These are phyloP conservation scores for Hyperoplus immaculatus DNA, from an alignment of 2,797 vertebrate species.

Conservation along the genomic window DNA sequence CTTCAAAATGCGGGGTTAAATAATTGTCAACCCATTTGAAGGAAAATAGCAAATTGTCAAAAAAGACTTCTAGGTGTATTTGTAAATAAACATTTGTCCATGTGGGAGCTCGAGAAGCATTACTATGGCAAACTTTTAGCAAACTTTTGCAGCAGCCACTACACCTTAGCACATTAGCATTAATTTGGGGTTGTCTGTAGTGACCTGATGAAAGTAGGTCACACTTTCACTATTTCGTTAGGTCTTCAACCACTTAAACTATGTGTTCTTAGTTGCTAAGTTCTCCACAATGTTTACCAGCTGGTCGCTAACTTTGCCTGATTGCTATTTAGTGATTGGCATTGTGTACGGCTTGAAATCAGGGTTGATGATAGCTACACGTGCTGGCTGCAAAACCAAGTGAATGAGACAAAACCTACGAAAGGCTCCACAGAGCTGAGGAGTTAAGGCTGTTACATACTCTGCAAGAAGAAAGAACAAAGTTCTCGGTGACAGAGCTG, in stretches of 20 bases:
- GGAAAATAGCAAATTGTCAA: not conserved
- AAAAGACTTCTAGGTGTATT: not conserved
- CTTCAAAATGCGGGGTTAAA: not conserved
- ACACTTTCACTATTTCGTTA: not conserved
- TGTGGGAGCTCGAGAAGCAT: not conserved
- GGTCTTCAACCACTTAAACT: too few relatives aligned
- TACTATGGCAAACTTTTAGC: too few relatives aligned
- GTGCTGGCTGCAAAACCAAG: too few relatives aligned
- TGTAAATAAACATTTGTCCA: not conserved
- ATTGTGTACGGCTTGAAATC: not conserved
- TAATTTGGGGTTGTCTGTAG: not conserved
- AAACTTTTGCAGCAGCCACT: not conserved
- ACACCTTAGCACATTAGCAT: not conserved
- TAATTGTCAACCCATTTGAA: not conserved
- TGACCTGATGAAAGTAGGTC: not conserved
- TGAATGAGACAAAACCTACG: not conserved
- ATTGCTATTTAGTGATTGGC: not conserved
- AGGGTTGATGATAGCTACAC: not conserved
- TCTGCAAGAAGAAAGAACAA: too few relatives aligned
- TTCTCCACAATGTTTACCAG: not conserved
- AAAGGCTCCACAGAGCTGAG: not conserved
- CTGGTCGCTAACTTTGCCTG: not conserved
- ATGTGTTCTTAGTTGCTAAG: not conserved
- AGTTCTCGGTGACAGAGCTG: too few relatives aligned
- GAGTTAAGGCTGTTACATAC: too few relatives aligned